Evolutionary conservation across 2,888 invertebrate genomes (phyloP), one percentile per base, ranked within the genome.

Genomic region (Drosophila sordidula): DNA sequence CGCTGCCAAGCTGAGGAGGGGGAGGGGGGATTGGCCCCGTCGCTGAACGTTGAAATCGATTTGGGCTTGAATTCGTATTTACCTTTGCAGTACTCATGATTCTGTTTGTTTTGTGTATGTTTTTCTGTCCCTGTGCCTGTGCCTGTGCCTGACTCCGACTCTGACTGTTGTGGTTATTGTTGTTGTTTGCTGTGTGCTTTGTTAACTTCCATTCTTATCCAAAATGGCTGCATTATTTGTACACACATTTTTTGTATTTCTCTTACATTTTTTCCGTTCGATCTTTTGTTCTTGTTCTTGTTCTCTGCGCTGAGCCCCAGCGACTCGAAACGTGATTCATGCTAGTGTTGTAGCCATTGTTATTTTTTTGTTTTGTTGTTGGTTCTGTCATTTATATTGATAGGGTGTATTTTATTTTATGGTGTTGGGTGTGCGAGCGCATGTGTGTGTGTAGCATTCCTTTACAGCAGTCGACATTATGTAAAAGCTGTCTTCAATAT

Each of bases 221-320:
- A 89, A 87, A 87, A 89, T 89, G 87, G 90, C 90, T 87, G 87
- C 75, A 87, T 87, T 89, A 73, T 89, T 79, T 86, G 83, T 84
- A 84, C 78, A 68, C 64, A 71, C 70, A 73, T 64, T 68, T 57
- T 69, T 64, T 54, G 58, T 59, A 54, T 68, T 70, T 57, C 73
- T 69, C 66, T 67, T 71, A 18, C 36, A 42, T 55, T 18, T 56
- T 51, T 56, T 47, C 49, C 50, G n/a, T 57, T 50, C 47, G 22
- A 32, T 29, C 58, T 22, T 44, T 29, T 25, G 8, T 25, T 44
- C 42, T 18, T 66, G 54, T 56, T 76, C 54, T 18, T 18, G 38
- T 61, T 68, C 59, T 44, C 65, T 62, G 62, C 62, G 52, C 71
- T 57, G 47, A 67, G 77, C 38, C 63, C 36, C 52, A 57, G 50